phyloP scores from a whole-genome alignment of 2,888 invertebrate species.

The Sinelater perroti region DNA sequence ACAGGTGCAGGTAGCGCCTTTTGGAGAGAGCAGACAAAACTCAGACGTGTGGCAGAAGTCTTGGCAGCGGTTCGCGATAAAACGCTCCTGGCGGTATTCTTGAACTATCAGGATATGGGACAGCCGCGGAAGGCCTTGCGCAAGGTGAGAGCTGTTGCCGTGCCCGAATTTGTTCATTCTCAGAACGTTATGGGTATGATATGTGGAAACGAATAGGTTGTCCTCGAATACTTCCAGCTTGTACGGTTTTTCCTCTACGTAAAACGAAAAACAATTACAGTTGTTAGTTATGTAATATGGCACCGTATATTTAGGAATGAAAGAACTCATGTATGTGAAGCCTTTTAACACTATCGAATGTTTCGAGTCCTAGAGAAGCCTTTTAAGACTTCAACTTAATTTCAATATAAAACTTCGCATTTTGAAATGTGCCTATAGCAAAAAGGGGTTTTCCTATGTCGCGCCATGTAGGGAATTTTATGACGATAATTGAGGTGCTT shows the following conservation, averaged over 20 bases:
- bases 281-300: too few relatives aligned
- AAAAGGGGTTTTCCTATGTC: too few relatives aligned
- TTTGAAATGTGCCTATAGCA: too few relatives aligned
- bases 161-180: conserved; percentile 74
- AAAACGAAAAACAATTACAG: conserved; percentile 16
- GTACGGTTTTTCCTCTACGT: conserved; percentile 68
- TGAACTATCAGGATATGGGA: conserved; percentile 75
- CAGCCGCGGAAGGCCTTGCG: conserved; percentile 66
- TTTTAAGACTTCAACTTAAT: too few relatives aligned
- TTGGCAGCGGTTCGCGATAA: conserved; percentile 69
- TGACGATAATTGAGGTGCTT: too few relatives aligned
- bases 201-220: conserved; percentile 71
- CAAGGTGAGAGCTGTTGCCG: conserved; percentile 65
- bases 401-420: too few relatives aligned
- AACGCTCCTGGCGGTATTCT: conserved; percentile 69
- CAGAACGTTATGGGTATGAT: conserved; percentile 69
- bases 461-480: too few relatives aligned
- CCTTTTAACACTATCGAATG: too few relatives aligned
- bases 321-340: too few relatives aligned
- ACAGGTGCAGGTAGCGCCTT: conserved; percentile 56
- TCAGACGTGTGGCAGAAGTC: conserved; percentile 70
- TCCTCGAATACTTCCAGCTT: conserved; percentile 80
- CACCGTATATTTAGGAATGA: too few relatives aligned
- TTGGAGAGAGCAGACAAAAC: conserved; percentile 63
- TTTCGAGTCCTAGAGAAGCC: too few relatives aligned